Evolutionary conservation across 2,113 vertebrate species (phyloP), one percentile per base, ranked within the genome.

Genomic region (Elaphurus davidianus): DNA sequence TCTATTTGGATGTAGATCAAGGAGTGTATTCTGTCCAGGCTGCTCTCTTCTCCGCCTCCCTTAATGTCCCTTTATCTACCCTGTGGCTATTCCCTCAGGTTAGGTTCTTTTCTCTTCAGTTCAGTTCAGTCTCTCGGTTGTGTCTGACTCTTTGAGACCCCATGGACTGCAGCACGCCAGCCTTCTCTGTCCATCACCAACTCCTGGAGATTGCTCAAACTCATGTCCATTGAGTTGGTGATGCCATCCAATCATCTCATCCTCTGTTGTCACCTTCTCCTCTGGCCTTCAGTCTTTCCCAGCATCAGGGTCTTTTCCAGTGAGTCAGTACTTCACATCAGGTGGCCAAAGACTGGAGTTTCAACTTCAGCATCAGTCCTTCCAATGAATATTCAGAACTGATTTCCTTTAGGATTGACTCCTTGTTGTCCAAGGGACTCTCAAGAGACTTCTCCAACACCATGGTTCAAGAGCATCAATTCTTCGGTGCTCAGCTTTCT

Each of bases 1-100:
- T 90, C 36, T 45, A 62, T 96, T 89, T 95, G 87, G 45, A 96
- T 96, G 13, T 30, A 91, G 25, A 92, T 93, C 89, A 96, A 96
- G 76, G 45, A 40, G 19, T 90, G 19, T 91, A 5, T 93, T 86
- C 89, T 92, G 54, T 96, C 50, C 84, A 7, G 15, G 33, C 15
- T 82, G 47, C 43, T 88, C 86, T 97, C 16, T 78, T 52, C 23
- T 62, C 43, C 81, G 0, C 7, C 6, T 83, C 9, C n/a, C 62
- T 87, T 97, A 85, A 57, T 91, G 33, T 86, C 10, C 5, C 3
- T 93, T 88, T 96, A 45, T 87, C 67, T 78, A 87, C 52, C 74
- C 6, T 94, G 87, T 57, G 36, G 30, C 79, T 83, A 5, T 91
- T 94, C 28, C 76, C n/a, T 52, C 17, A 23, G 36, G 3, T 43